Evolutionary conservation across 2,113 vertebrate species (phyloP).

Genomic region (Dryoscopus gambensis): DNA sequence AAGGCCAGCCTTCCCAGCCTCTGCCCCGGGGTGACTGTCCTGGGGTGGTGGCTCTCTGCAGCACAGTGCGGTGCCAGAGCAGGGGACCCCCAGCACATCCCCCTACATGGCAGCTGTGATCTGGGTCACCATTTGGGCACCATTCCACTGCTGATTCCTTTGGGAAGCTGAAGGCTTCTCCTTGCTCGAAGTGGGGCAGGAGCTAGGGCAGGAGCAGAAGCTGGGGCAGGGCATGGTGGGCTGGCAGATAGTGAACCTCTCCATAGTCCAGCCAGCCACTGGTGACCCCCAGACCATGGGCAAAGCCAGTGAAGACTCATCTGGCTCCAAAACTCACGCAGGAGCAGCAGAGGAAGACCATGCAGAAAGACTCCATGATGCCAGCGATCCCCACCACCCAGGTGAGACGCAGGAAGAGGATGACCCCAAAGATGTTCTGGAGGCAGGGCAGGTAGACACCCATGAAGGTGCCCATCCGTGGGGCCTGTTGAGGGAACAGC

Average conservation of each 20-base stretch:
- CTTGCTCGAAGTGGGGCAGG: background rate
- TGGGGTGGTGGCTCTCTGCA: background rate
- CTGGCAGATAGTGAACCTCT: background rate
- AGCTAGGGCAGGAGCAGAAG: background rate
- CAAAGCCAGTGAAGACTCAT: background rate
- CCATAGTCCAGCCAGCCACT: background rate
- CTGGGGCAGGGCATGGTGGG: background rate
- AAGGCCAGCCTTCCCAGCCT: background rate
- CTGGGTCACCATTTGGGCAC: background rate
- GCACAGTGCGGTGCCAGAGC: fast-evolving
- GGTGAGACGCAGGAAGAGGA: constrained; percentile 96
- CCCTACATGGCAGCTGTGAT: background rate
- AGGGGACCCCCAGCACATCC: background rate
- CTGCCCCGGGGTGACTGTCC: background rate
- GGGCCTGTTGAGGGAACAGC: constrained; percentile 73
- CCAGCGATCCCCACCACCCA: constrained; percentile 97
- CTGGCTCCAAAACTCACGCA: constrained; percentile 80
- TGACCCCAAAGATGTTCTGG: constrained; percentile 99
- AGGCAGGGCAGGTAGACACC: constrained; percentile 96
- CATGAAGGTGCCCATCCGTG: constrained; percentile 96
- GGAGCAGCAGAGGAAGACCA: constrained; percentile 95
- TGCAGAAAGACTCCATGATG: constrained; percentile 92
- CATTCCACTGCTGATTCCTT: background rate
- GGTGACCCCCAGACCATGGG: background rate
- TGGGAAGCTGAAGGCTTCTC: background rate